Evolutionary conservation across 2,113 vertebrate genomes (phyloP).

Genomic region (Callipepla squamata): DNA sequence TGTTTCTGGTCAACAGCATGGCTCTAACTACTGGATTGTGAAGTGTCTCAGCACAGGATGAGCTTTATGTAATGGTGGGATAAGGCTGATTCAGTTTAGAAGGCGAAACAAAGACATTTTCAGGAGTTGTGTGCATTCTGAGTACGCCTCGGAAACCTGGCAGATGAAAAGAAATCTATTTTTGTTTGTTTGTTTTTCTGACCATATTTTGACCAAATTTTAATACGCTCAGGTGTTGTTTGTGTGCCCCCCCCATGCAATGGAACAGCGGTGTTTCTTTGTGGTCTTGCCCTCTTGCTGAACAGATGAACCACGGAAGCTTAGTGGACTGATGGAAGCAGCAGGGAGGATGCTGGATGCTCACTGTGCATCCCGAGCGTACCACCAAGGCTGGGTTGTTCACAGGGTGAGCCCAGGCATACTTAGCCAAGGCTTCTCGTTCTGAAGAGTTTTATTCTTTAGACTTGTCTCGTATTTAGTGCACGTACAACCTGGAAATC

Average conservation of each 20-base stretch:
- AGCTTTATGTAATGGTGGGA: neutral
- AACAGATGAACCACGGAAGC: neutral
- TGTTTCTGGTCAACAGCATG: slow-evolving; percentile 3
- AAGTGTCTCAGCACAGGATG: neutral
- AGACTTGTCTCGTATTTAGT: neutral
- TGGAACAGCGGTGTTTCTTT: neutral
- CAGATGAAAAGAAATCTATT: neutral
- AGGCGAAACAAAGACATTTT: neutral
- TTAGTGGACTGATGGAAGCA: neutral
- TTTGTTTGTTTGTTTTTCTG: neutral
- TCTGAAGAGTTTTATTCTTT: neutral
- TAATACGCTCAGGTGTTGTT: neutral
- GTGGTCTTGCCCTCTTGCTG: neutral
- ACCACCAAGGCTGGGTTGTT: neutral
- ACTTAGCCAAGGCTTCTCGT: neutral
- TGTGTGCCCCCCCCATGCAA: neutral
- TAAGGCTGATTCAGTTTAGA: neutral
- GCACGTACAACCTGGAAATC: neutral
- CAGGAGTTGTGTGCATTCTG: neutral
- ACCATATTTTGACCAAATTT: neutral
- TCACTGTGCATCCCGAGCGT: neutral
- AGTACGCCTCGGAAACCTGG: neutral
- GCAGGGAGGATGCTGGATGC: neutral
- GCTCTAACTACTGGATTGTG: neutral
- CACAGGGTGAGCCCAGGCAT: neutral